These are phyloP conservation scores for Pipistrellus pipistrellus DNA, from an alignment of 2,797 vertebrate genomes.

Conservation along the genomic window DNA sequence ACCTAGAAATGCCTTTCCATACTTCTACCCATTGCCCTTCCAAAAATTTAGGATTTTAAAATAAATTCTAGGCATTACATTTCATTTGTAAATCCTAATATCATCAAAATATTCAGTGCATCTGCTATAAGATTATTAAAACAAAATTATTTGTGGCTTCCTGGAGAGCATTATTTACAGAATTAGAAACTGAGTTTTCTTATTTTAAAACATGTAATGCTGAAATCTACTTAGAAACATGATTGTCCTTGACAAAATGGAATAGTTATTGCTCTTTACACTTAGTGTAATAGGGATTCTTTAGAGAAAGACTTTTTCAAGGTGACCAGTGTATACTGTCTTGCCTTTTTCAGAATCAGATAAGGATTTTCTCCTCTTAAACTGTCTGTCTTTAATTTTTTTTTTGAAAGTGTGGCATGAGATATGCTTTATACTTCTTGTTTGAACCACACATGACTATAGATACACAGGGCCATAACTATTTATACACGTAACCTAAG, in stretches of 20 bases:
- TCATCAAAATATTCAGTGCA: constrained; percentile 23
- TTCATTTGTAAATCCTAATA: constrained; percentile 43
- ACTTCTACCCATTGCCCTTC: neutral
- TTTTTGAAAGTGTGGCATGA: constrained; percentile 9
- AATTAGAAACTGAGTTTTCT: constrained; percentile 19
- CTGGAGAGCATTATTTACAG: neutral
- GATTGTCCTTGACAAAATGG: neutral
- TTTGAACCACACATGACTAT: neutral
- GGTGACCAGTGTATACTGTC: neutral
- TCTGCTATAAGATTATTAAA: neutral
- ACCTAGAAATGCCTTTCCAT: neutral
- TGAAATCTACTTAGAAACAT: constrained; percentile 6
- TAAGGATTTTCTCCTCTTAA: neutral
- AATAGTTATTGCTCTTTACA: neutral
- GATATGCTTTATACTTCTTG: constrained; percentile 21
- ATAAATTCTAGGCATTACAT: neutral
- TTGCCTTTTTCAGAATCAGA: neutral
- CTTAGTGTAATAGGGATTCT: neutral
- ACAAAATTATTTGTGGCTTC: constrained; percentile 41
- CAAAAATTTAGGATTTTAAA: constrained; percentile 43
- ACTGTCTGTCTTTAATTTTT: constrained; percentile 29
- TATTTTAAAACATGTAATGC: constrained; percentile 8
- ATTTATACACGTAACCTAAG: neutral
- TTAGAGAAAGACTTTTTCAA: constrained; percentile 33
- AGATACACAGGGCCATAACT: neutral